Conservation (phyloP, 2,113 vertebrate genomes). For the Fregetta grallaria region DNA sequence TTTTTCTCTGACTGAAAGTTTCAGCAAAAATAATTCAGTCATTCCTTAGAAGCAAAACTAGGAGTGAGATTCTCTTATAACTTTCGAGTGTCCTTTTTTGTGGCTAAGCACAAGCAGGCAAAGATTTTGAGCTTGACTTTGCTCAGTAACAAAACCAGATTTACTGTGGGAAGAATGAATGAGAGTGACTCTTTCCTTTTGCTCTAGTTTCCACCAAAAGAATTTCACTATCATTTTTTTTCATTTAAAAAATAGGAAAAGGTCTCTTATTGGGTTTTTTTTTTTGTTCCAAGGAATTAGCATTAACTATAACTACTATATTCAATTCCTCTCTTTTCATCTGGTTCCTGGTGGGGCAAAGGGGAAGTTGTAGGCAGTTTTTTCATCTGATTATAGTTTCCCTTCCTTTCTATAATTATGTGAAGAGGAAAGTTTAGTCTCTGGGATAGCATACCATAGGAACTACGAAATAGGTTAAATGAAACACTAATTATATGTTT, state of each 20-base stretch:
- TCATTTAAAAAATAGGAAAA: neutral
- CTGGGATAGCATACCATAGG: neutral
- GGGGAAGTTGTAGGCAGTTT: neutral
- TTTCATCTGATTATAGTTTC: neutral
- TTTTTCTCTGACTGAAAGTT: neutral
- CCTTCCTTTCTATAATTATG: neutral
- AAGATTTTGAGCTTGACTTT: neutral
- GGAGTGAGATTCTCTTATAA: neutral
- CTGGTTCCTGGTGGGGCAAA: neutral
- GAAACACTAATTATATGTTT: neutral
- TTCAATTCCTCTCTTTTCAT: neutral
- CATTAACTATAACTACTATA: neutral
- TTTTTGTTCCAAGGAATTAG: neutral
- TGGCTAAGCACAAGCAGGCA: neutral
- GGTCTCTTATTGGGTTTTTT: fast-evolving
- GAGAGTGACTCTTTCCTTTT: neutral
- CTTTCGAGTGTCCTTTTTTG: neutral
- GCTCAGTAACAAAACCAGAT: neutral
- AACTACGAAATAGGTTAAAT: neutral
- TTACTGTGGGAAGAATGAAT: neutral
- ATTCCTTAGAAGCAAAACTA: neutral
- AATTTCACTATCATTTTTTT: neutral
- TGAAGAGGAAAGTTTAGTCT: neutral
- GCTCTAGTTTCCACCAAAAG: neutral
- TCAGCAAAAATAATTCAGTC: neutral